These are phyloP conservation scores for Epinephelus awoara DNA, from an alignment of 2,797 vertebrate species.

Conservation along the genomic window DNA sequence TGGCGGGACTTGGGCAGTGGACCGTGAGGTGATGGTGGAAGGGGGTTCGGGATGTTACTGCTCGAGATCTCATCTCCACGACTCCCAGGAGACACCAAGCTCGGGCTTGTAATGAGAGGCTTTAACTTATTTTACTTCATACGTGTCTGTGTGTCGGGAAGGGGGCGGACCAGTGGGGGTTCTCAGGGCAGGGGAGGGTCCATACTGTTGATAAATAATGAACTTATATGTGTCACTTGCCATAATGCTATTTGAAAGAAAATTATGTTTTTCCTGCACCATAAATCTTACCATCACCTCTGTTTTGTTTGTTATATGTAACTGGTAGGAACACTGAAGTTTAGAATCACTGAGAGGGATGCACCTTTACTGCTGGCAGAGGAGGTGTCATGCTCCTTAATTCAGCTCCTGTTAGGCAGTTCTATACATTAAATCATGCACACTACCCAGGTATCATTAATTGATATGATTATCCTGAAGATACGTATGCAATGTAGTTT, in stretches of 20 bases:
- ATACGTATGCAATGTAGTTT: neutral
- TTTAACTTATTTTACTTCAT: slow-evolving; percentile 69
- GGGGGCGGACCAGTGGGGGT: neutral
- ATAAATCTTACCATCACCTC: slow-evolving; percentile 36
- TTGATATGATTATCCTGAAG: neutral
- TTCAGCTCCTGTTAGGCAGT: slow-evolving; percentile 6
- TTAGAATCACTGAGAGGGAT: slow-evolving; percentile 31
- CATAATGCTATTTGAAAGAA: slow-evolving; percentile 51
- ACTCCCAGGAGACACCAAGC: slow-evolving; percentile 60
- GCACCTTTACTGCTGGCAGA: neutral
- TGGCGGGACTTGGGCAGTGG: slow-evolving; percentile 58
- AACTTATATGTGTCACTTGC: slow-evolving; percentile 37
- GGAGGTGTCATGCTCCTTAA: neutral
- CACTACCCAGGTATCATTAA: slow-evolving; percentile 20
- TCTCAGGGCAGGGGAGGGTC: slow-evolving; percentile 1
- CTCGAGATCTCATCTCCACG: slow-evolving; percentile 69
- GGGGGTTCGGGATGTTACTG: slow-evolving; percentile 57
- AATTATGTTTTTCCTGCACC: slow-evolving; percentile 43
- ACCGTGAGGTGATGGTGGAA: slow-evolving; percentile 47
- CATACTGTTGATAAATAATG: slow-evolving; percentile 56
- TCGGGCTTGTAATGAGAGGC: slow-evolving; percentile 68
- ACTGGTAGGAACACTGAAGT: slow-evolving; percentile 39
- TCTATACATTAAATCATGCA: slow-evolving; percentile 4
- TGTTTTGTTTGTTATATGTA: slow-evolving; percentile 41
- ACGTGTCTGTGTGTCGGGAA: neutral